Evolutionary conservation across 2,888 invertebrate genomes (phyloP).

Genomic region (Augiades crinisus): DNA sequence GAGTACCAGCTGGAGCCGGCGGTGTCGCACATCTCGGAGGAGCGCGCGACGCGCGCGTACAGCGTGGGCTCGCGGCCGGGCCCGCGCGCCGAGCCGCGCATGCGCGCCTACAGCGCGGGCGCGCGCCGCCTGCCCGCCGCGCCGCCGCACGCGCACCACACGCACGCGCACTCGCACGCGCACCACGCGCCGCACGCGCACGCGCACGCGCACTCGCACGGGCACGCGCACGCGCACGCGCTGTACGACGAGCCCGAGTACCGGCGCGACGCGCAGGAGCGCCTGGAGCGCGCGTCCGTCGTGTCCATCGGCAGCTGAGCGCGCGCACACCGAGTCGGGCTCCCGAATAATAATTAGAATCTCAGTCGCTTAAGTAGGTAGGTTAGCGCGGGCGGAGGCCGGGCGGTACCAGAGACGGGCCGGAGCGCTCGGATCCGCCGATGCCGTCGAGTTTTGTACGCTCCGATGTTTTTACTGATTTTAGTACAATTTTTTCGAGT

Average conservation of each 20-base stretch:
- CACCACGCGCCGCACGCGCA: conserved; percentile 36
- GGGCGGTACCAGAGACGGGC: conserved; percentile 45
- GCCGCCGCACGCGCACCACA: conserved; percentile 51
- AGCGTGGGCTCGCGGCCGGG: conserved; percentile 92
- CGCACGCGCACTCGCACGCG: conserved; percentile 44
- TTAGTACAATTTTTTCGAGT: conserved; percentile 11
- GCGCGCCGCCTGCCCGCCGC: conserved; percentile 53
- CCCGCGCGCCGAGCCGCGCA: conserved; percentile 63
- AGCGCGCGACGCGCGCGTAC: conserved; percentile 88
- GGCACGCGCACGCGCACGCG: conserved; percentile 44
- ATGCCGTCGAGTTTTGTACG: background rate
- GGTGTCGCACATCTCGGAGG: conserved; percentile 84
- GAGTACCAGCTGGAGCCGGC: conserved; percentile 92
- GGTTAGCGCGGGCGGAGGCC: conserved; percentile 30
- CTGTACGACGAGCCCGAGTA: conserved; percentile 55
- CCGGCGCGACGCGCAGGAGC: conserved; percentile 52
- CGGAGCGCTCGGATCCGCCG: conserved; percentile 1
- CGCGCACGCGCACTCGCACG: conserved; percentile 36
- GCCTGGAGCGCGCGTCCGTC: conserved; percentile 75
- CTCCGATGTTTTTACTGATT: background rate
- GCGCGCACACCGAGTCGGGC: conserved; percentile 17
- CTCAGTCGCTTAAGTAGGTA: conserved; percentile 51
- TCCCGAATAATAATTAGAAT: conserved; percentile 43
- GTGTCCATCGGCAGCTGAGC: conserved; percentile 77
- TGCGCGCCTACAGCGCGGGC: conserved; percentile 79